Percentiles rank a stretch among this genome's conserved stretches.
phyloP scores from a whole-genome alignment of 2,888 invertebrate genomes.

The Chironomus tentans region DNA sequence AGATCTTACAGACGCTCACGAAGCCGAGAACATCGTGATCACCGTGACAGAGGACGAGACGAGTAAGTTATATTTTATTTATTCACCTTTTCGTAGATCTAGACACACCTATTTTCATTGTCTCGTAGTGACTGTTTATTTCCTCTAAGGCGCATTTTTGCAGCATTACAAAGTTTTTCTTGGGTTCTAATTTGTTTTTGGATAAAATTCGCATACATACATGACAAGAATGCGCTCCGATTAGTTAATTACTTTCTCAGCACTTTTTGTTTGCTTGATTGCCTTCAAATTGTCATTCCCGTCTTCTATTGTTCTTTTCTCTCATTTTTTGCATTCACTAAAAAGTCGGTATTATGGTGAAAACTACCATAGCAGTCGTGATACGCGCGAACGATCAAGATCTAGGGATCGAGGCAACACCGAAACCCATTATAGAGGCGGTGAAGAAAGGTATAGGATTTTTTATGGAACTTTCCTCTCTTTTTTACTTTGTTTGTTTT shows the following conservation, averaged over 20 bases:
- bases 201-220: too few relatives aligned
- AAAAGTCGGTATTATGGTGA: conserved; percentile 25
- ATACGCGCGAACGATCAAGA: conserved; percentile 34
- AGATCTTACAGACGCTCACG: conserved; percentile 63
- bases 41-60: conserved; percentile 44
- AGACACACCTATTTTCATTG: neutral
- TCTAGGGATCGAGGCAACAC: conserved; percentile 36
- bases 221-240: too few relatives aligned
- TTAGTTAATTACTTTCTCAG: too few relatives aligned
- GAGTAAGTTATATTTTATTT: conserved; percentile 44
- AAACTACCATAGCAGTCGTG: conserved; percentile 50
- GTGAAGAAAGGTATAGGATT: conserved; percentile 34
- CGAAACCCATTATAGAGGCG: conserved; percentile 40
- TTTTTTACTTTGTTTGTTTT: too few relatives aligned
- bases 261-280: too few relatives aligned
- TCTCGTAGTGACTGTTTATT: neutral
- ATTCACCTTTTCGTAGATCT: conserved; percentile 7
- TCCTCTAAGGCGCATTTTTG: neutral
- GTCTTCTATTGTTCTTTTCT: neutral
- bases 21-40: conserved; percentile 52
- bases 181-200: too few relatives aligned
- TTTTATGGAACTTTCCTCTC: too few relatives aligned
- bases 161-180: neutral
- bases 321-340: neutral
- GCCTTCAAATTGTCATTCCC: neutral